These are phyloP conservation scores for Hyphantria cunea DNA, from an alignment of 1,140 invertebrate species.

Conservation along the genomic window DNA sequence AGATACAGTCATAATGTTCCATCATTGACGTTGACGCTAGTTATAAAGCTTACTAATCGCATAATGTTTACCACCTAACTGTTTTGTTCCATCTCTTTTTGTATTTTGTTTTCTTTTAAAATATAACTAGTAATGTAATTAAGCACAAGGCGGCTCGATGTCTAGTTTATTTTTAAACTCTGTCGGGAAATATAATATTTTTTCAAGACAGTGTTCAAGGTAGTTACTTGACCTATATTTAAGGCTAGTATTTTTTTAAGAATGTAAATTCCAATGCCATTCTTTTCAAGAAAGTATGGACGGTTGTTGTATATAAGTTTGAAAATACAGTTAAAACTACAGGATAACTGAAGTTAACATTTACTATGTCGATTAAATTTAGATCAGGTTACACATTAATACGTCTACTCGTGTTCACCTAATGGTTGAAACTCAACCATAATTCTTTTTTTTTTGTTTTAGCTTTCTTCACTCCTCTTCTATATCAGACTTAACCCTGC, in stretches of 20 bases:
- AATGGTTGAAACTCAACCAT: too few relatives aligned
- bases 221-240: slow-evolving; percentile 48
- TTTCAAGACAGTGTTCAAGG: slow-evolving; percentile 43
- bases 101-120: slow-evolving; percentile 30
- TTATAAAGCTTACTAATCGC: slow-evolving; percentile 42
- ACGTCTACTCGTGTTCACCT: too few relatives aligned
- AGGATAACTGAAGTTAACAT: too few relatives aligned
- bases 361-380: too few relatives aligned
- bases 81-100: slow-evolving; percentile 34
- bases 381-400: too few relatives aligned
- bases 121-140: slow-evolving; percentile 42
- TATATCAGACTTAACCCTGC: too few relatives aligned
- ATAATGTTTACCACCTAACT: slow-evolving; percentile 41
- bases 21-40: slow-evolving; percentile 38
- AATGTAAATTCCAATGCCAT: slow-evolving; percentile 12
- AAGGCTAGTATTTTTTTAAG: slow-evolving; percentile 10
- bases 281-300: slow-evolving; percentile 3
- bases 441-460: too few relatives aligned
- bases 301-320: too few relatives aligned
- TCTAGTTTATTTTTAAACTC: slow-evolving; percentile 45
- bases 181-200: slow-evolving; percentile 44
- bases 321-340: too few relatives aligned
- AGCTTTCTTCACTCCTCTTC: too few relatives aligned
- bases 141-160: slow-evolving; percentile 49
- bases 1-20: slow-evolving; percentile 36